Percentiles rank a stretch among this genome's conserved stretches.
Evolutionary conservation across 2,113 vertebrate species (phyloP).

Genomic region (Saguinus imperator): DNA sequence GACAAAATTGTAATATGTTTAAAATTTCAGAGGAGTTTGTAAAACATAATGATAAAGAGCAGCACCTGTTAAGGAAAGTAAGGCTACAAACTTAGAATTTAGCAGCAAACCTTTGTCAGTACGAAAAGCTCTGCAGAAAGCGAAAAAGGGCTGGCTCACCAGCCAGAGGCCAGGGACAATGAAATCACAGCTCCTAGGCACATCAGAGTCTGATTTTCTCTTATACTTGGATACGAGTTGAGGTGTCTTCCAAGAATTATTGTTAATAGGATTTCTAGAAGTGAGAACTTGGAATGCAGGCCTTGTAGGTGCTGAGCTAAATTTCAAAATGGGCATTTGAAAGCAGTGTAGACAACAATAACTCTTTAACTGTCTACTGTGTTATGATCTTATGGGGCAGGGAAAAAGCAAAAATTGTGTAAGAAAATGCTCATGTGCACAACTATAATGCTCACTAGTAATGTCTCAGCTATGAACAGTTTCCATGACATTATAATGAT

Average conservation of each 20-base stretch:
- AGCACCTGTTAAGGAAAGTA: background rate
- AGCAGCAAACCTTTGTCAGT: background rate
- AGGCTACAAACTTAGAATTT: background rate
- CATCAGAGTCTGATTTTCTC: background rate
- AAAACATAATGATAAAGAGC: background rate
- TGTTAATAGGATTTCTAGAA: background rate
- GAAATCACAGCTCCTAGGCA: no score
- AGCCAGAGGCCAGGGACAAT: background rate
- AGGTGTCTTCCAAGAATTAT: background rate
- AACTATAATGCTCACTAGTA: background rate
- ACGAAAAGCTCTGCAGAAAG: background rate
- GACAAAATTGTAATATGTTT: background rate
- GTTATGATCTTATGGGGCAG: background rate
- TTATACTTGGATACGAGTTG: background rate
- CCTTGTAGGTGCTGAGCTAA: background rate
- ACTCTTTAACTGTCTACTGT: background rate
- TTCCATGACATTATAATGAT: background rate
- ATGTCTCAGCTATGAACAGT: background rate
- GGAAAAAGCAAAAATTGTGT: background rate
- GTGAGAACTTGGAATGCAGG: background rate
- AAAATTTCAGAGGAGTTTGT: background rate
- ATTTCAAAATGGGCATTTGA: conserved; percentile 8
- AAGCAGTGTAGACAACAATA: background rate
- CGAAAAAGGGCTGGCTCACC: background rate
- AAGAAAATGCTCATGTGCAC: background rate